phyloP scores from a whole-genome alignment of 35 echinoderm and acorn worm species.

The Lytechinus variegatus region DNA sequence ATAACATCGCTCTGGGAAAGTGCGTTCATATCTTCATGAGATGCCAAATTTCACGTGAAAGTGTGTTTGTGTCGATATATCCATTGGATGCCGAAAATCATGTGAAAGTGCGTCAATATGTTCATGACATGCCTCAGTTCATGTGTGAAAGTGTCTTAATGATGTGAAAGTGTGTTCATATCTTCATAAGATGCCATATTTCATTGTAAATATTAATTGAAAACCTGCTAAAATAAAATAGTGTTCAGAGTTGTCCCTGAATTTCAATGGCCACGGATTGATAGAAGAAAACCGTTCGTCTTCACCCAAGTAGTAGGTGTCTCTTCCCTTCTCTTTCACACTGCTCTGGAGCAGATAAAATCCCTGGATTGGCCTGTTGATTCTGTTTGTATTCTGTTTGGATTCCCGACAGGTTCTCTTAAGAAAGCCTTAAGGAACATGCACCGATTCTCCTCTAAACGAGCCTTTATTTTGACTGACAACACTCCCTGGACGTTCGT shows the following conservation, averaged over 20 bases:
- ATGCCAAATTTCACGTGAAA: not conserved
- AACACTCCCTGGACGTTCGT: not conserved
- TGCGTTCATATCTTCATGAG: not conserved
- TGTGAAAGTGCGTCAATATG: not conserved
- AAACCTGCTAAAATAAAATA: too few relatives aligned
- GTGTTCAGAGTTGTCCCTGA: too few relatives aligned
- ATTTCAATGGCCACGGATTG: too few relatives aligned
- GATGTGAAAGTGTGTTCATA: not conserved
- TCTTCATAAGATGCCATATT: not conserved
- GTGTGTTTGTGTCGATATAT: too few relatives aligned
- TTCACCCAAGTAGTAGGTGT: too few relatives aligned
- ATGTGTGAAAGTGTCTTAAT: not conserved
- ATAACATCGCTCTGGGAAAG: not conserved
- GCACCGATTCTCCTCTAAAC: not conserved
- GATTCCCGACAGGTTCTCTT: not conserved
- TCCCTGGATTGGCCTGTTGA: not conserved
- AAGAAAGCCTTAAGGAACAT: conserved; percentile 2
- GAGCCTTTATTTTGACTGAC: not conserved
- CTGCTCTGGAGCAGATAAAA: not conserved
- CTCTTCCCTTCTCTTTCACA: not conserved
- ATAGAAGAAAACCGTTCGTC: too few relatives aligned
- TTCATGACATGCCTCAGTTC: not conserved
- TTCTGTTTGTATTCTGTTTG: conserved; percentile 1
- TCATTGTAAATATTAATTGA: not conserved
- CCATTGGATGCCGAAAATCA: not conserved